Conservation (phyloP, 2,888 invertebrate genomes). For the Acronicta leporina region DNA sequence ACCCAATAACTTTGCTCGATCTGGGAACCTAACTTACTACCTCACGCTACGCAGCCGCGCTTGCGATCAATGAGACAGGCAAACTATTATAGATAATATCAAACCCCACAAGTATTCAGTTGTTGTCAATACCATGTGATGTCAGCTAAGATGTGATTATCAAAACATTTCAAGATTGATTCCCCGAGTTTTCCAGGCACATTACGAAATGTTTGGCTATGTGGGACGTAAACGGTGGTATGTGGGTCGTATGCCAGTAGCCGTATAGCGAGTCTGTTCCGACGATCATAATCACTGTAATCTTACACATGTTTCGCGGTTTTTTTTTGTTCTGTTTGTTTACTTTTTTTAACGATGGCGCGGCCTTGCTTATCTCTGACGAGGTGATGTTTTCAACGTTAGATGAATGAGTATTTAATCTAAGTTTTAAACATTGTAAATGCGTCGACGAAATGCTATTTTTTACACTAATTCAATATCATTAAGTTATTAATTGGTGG, state of each 20-base stretch:
- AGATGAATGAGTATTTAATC: too few species aligned
- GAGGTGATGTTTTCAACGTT: too few species aligned
- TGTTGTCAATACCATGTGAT: slow-evolving; percentile 7
- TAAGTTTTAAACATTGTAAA: neutral
- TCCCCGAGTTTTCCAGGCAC: slow-evolving; percentile 36
- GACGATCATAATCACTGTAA: slow-evolving; percentile 68
- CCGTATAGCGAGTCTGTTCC: slow-evolving; percentile 57
- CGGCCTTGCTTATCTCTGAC: slow-evolving; percentile 2
- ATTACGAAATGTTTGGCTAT: slow-evolving; percentile 72
- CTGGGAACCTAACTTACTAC: too few species aligned
- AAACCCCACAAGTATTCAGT: slow-evolving; percentile 8
- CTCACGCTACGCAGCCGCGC: too few species aligned
- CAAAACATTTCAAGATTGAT: slow-evolving; percentile 39
- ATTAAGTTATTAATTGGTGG: neutral
- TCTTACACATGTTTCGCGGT: slow-evolving; percentile 39
- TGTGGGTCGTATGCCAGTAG: slow-evolving; percentile 74
- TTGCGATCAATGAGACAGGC: too few species aligned
- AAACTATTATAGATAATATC: too few species aligned
- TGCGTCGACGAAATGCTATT: too few species aligned
- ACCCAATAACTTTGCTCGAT: too few species aligned
- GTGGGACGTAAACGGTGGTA: slow-evolving; percentile 77
- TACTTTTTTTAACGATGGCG: slow-evolving; percentile 24
- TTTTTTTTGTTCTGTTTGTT: slow-evolving; percentile 42
- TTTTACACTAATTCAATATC: neutral
- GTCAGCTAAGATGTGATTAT: slow-evolving; percentile 32